These are phyloP conservation scores for Lepetodrilus schrolli DNA, from an alignment of 2,888 invertebrate genomes.

Conservation along the genomic window DNA sequence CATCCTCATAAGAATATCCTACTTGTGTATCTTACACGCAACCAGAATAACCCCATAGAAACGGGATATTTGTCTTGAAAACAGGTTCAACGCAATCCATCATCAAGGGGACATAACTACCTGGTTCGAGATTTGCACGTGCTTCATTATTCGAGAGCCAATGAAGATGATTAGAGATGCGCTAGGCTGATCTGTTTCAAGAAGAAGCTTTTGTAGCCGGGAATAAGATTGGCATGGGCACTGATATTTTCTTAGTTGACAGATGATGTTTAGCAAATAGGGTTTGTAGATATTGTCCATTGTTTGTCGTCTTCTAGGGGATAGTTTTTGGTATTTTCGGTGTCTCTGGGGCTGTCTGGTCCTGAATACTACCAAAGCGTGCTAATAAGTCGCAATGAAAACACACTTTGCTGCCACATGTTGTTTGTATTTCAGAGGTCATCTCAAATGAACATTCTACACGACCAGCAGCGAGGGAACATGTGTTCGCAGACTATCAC, in stretches of 20 bases:
- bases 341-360: background rate
- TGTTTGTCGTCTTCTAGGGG: background rate
- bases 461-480: no score
- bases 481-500: no score
- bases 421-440: no score
- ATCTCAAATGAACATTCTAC: no score
- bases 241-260: conserved; percentile 26
- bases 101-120: background rate
- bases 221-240: conserved; percentile 10
- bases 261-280: conserved; percentile 16
- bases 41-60: background rate
- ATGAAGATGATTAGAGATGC: conserved; percentile 14
- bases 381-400: background rate
- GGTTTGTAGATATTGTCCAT: conserved; percentile 15
- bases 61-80: background rate
- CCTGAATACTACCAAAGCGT: background rate
- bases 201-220: background rate
- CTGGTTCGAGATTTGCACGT: background rate
- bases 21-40: background rate
- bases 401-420: no score
- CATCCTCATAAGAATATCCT: background rate
- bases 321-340: background rate
- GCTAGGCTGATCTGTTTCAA: conserved; percentile 24
- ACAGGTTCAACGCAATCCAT: no score
- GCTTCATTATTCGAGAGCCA: background rate